Percentiles rank a stretch among this genome's conserved stretches.
These are phyloP conservation scores for Trachelus troglodyta DNA, from an alignment of 2,888 invertebrate species.

Conservation along the genomic window DNA sequence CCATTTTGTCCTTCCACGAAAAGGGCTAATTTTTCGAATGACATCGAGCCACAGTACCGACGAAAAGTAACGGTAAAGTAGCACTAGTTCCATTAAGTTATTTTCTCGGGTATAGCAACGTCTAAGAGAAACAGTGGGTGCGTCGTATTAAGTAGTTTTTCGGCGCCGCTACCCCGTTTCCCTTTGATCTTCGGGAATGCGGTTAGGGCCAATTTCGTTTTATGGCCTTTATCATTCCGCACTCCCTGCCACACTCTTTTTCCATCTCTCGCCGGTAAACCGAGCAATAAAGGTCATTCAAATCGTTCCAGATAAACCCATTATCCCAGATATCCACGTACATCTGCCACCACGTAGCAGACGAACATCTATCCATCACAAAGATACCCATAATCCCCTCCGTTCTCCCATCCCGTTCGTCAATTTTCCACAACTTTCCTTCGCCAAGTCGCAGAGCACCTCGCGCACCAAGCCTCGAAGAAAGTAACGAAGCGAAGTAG, in stretches of 20 bases:
- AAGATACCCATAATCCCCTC: neutral
- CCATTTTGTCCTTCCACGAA: neutral
- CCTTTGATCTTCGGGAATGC: neutral
- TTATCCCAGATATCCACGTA: too few species aligned
- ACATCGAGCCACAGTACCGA: neutral
- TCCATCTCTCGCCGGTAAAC: neutral
- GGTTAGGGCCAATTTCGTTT: neutral
- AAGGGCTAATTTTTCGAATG: neutral
- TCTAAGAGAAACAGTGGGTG: neutral
- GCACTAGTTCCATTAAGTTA: neutral
- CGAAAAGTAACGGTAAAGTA: neutral
- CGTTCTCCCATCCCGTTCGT: neutral
- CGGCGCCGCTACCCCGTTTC: neutral
- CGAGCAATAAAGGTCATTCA: neutral
- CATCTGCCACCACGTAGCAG: too few species aligned
- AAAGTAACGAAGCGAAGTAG: conserved; percentile 1
- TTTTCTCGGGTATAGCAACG: neutral
- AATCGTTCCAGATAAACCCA: neutral
- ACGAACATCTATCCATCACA: neutral
- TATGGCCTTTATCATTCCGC: neutral
- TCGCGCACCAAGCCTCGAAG: neutral
- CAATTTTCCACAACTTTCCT: neutral
- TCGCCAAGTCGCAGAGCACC: neutral
- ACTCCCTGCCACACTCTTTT: neutral
- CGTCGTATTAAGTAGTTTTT: neutral